Conservation (phyloP, 1,140 invertebrate species). For the Bombus fervidus region DNA sequence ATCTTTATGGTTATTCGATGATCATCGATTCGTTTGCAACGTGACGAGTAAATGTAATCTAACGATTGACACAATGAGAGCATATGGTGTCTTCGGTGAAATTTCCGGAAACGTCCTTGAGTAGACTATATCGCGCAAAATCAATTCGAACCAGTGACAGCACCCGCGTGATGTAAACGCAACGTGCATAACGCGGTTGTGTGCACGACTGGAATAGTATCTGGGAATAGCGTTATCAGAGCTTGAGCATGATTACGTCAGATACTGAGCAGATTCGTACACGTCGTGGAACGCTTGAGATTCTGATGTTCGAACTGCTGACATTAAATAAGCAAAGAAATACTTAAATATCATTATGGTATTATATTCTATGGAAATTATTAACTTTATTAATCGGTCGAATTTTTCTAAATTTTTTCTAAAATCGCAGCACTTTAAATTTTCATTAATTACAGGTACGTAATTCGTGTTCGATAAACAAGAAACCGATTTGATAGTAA, state of each 20-base stretch:
- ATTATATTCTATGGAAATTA: too few species aligned
- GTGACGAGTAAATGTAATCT: background rate
- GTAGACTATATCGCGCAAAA: background rate
- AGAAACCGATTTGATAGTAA: too few species aligned
- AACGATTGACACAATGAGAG: background rate
- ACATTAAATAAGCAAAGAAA: too few species aligned
- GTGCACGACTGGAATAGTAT: background rate
- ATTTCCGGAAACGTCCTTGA: background rate
- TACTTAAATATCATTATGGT: too few species aligned
- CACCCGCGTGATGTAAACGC: background rate
- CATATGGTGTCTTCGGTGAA: background rate
- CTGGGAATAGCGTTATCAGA: constrained; percentile 13
- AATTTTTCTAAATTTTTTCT: too few species aligned
- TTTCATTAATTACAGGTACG: too few species aligned
- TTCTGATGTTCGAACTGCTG: background rate
- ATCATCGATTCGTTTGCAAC: too few species aligned
- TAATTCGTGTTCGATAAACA: too few species aligned
- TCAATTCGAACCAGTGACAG: constrained; percentile 22
- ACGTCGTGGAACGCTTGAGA: too few species aligned
- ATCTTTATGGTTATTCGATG: too few species aligned
- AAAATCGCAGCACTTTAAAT: too few species aligned
- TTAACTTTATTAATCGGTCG: too few species aligned
- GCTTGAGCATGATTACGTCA: background rate
- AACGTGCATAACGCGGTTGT: background rate
- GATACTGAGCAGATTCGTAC: background rate